Evolutionary conservation across 53 echinoderm and acorn worm species (phyloP), one percentile per base, ranked within the genome.

Genomic region (Astropecten irregularis): DNA sequence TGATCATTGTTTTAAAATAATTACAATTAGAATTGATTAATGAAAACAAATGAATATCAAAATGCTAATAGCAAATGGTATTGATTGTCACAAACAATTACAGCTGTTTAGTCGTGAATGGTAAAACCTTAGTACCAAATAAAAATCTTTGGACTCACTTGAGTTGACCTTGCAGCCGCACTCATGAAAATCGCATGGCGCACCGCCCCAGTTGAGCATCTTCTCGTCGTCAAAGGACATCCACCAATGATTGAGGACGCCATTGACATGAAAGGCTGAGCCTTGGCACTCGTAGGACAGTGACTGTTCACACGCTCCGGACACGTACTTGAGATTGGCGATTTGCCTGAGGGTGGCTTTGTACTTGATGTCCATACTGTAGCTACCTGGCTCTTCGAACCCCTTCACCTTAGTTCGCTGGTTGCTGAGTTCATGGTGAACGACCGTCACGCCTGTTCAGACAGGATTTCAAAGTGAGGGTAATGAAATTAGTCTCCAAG

Each of bases 401-500:
- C 16, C 28, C 2, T 21, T 57, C 51, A 74, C 74, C 14, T 37
- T 37, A 57, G 74, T 74, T 3, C 74, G 74, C 40, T 74, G 37
- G 39, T 74, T 56, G 9, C 74, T 74, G 13, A 74, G 39, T 18
- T 74, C 56, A 39, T 74, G 74, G 40, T 74, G 74, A 40, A 74
- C 57, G 35, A 74, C 39, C 28, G 74, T 74, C 3, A 74, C 38
- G 32, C 74, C 74, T 74, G 57, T 14, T 47, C 54, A 25, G 20
- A 8, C 20, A 22, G 3, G 20, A 54, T 21, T n/a, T n/a, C n/a
- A 2, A 54, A 21, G 20, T 9, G 20, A 8, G 54, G 20, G 16
- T 7, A 54, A 1, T 19, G 25, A 21, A 54, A 54, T 9, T 20
- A n/a, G 20, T 54, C 25, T n/a, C n/a, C n/a, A n/a, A n/a, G n/a